phyloP scores from a whole-genome alignment of 2,797 vertebrate genomes.

The Clarias pachynema region DNA sequence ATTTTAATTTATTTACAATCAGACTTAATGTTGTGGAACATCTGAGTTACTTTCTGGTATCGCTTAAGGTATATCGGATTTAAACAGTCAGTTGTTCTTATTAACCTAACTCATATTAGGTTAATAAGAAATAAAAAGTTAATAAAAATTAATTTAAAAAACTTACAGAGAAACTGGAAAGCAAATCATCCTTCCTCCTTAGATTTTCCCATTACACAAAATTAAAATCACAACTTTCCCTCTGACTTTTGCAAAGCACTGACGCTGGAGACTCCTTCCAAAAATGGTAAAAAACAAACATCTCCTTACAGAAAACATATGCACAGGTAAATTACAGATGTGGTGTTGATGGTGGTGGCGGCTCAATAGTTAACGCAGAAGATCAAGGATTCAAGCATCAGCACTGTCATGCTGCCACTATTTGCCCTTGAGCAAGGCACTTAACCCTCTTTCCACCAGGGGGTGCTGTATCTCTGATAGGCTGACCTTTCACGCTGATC shows the following conservation, averaged over 20 bases:
- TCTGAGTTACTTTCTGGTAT: neutral
- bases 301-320: neutral
- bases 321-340: too few species aligned
- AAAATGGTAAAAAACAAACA: neutral
- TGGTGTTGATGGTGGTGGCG: too few species aligned
- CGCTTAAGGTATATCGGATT: neutral
- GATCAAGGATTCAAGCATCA: too few species aligned
- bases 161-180: neutral
- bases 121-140: neutral
- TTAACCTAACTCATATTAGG: neutral
- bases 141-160: too few species aligned
- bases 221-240: neutral
- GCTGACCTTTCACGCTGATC: too few species aligned
- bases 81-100: slow-evolving; percentile 2
- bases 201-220: neutral
- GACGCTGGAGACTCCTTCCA: neutral
- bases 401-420: too few species aligned
- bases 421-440: too few species aligned
- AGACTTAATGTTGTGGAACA: neutral
- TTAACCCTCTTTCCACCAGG: too few species aligned
- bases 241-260: neutral
- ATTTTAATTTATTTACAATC: slow-evolving; percentile 13
- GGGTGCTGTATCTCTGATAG: too few species aligned
- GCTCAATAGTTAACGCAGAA: too few species aligned
- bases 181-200: neutral